These are phyloP conservation scores for Microtus richardsoni DNA, from an alignment of 2,113 vertebrate genomes.

Conservation along the genomic window DNA sequence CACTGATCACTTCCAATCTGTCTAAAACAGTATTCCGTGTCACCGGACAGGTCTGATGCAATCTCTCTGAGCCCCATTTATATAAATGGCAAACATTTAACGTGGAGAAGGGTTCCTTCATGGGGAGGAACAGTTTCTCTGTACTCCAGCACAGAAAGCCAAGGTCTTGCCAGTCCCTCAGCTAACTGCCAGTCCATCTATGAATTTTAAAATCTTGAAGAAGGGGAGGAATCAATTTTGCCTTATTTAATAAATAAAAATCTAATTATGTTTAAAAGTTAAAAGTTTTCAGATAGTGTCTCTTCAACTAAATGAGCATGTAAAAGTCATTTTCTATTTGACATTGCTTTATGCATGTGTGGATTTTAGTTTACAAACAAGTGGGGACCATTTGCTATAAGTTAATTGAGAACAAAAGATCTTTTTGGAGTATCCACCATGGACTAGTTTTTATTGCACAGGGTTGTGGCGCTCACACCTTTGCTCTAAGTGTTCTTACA, in stretches of 20 bases:
- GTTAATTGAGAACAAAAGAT: constrained; percentile 23
- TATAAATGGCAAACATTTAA: background rate
- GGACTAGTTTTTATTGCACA: background rate
- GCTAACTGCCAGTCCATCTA: background rate
- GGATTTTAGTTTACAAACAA: constrained; percentile 27
- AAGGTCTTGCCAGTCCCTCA: background rate
- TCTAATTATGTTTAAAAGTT: constrained; percentile 1
- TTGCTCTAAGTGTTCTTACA: background rate
- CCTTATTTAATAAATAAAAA: constrained; percentile 30
- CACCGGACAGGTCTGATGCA: background rate
- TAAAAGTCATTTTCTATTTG: constrained; percentile 20
- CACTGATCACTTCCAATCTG: background rate
- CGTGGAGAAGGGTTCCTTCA: background rate
- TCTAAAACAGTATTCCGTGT: background rate
- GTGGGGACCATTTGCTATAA: background rate
- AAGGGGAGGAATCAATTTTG: background rate
- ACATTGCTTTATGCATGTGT: background rate
- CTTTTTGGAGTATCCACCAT: background rate
- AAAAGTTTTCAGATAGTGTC: background rate
- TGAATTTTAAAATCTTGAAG: background rate
- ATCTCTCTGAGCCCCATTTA: background rate
- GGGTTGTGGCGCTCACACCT: background rate
- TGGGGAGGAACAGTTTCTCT: background rate
- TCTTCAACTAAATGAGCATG: constrained; percentile 22
- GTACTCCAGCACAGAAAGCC: background rate